phyloP scores from a whole-genome alignment of 2,888 invertebrate genomes.

The Eupithecia exiguata region DNA sequence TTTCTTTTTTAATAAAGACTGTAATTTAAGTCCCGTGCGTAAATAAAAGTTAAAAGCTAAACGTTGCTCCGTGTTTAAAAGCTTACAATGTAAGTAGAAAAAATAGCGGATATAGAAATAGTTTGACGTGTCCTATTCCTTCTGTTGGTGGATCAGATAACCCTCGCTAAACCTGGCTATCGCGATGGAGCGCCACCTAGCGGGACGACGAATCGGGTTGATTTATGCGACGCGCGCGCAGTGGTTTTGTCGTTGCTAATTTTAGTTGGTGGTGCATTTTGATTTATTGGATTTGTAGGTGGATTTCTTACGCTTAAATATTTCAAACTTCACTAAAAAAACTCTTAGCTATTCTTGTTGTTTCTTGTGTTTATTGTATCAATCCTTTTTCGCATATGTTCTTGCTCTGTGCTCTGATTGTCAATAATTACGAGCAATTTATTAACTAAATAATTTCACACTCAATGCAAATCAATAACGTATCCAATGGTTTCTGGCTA shows the following conservation, averaged over 20 bases:
- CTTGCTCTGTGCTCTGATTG: too few relatives aligned
- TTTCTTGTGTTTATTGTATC: not conserved
- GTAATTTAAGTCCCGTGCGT: not conserved
- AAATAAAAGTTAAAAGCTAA: not conserved
- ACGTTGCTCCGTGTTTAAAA: not conserved
- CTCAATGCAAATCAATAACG: too few relatives aligned
- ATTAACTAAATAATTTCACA: too few relatives aligned
- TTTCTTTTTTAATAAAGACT: too few relatives aligned
- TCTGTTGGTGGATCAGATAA: constrained; percentile 46
- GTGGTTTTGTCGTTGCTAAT: constrained; percentile 52
- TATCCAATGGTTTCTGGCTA: too few relatives aligned
- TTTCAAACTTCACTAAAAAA: not conserved
- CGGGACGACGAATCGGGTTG: constrained; percentile 60
- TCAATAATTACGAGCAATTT: too few relatives aligned
- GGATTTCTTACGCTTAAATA: not conserved
- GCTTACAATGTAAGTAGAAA: not conserved
- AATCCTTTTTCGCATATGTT: too few relatives aligned
- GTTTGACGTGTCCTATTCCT: constrained; percentile 24
- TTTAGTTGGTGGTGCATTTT: constrained; percentile 31
- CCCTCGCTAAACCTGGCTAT: constrained; percentile 53
- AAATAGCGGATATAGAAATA: not conserved
- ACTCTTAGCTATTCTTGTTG: not conserved
- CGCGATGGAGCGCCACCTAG: constrained; percentile 65
- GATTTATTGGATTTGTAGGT: constrained; percentile 6
- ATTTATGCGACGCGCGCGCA: constrained; percentile 63